Evolutionary conservation across 2,113 vertebrate species (phyloP).

Genomic region (Grammomys surdaster): DNA sequence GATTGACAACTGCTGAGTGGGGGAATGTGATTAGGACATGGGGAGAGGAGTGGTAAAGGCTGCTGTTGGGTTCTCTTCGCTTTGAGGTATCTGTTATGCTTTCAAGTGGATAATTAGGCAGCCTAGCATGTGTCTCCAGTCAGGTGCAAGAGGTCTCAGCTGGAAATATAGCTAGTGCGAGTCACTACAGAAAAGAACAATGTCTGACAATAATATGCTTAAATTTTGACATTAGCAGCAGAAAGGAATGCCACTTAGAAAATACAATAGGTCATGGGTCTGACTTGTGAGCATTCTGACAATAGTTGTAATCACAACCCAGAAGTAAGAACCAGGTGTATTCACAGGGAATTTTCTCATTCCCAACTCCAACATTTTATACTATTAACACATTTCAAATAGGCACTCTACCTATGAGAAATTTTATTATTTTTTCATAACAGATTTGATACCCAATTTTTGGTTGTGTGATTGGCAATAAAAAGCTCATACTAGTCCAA

Average conservation of each 20-base stretch:
- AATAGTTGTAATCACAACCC: not conserved
- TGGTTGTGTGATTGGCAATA: slow-evolving; percentile 43
- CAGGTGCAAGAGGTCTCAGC: not conserved
- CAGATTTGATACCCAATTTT: not conserved
- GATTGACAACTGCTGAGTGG: not conserved
- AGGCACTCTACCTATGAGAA: not conserved
- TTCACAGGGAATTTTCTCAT: not conserved
- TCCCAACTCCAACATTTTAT: not conserved
- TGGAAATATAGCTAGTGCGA: not conserved
- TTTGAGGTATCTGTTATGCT: not conserved
- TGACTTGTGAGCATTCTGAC: not conserved
- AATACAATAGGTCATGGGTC: not conserved
- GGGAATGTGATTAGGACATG: not conserved
- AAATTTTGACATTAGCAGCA: not conserved
- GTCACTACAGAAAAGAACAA: not conserved
- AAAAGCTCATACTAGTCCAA: slow-evolving; percentile 11
- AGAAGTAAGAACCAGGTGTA: not conserved
- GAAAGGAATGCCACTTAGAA: not conserved
- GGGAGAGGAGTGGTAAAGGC: not conserved
- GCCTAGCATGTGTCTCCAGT: not conserved
- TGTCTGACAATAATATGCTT: not conserved
- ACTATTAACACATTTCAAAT: not conserved
- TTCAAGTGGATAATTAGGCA: not conserved
- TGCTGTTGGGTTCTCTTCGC: too few relatives aligned
- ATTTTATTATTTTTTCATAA: slow-evolving; percentile 41